Percentiles rank a stretch among this genome's conserved stretches.
phyloP scores from a whole-genome alignment of 2,797 vertebrate genomes.

The Tapera naevia region DNA sequence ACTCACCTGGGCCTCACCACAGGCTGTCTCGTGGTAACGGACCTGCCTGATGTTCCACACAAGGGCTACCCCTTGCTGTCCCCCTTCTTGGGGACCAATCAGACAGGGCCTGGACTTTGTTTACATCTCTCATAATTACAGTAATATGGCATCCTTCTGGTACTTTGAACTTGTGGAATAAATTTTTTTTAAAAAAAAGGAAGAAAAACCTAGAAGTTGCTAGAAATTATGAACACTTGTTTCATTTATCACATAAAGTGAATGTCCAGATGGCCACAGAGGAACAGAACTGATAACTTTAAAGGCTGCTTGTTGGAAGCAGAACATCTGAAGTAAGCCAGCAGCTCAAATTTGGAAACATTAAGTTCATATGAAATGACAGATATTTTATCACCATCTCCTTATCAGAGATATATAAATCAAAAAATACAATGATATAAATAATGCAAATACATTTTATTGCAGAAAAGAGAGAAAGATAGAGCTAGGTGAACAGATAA shows the following conservation, averaged over 20 bases:
- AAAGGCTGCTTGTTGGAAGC: neutral
- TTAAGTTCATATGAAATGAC: neutral
- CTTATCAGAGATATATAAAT: neutral
- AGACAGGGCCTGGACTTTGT: neutral
- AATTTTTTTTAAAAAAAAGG: neutral
- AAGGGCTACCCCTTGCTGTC: neutral
- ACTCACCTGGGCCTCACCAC: neutral
- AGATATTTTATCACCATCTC: neutral
- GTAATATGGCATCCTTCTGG: neutral
- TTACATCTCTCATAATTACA: neutral
- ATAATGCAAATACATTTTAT: neutral
- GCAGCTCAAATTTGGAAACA: neutral
- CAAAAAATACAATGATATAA: neutral
- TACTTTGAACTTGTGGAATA: neutral
- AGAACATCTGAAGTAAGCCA: neutral
- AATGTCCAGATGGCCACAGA: neutral
- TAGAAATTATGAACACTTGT: neutral
- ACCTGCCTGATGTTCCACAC: neutral
- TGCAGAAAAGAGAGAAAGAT: neutral
- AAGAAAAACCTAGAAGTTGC: neutral
- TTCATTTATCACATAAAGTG: neutral
- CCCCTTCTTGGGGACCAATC: rapidly evolving
- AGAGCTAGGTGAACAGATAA: neutral
- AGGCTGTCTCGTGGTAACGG: neutral
- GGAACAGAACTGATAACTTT: neutral